A percentile compares a stretch with the other conserved stretches of the same genome.
These are phyloP conservation scores for Cliona cf. orientalis DNA, from an alignment of 37 sponge, comb jelly and placozoan species.

Conservation along the genomic window DNA sequence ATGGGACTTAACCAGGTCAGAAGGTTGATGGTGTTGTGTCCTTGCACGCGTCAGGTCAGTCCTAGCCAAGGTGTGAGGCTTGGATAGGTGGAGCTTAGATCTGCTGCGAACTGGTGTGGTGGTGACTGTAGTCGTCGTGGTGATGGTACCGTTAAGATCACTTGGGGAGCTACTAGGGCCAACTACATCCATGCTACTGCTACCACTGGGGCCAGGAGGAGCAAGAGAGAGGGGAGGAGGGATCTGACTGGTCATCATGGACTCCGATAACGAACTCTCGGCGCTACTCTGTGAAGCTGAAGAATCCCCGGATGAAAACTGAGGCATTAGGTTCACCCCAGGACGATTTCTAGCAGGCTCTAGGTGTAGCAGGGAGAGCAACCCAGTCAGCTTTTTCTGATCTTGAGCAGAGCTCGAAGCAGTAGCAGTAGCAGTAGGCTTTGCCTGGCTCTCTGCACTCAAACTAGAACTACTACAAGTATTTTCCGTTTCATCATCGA, in stretches of 20 bases:
- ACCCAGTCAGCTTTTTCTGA: conserved; percentile 19
- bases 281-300: background rate
- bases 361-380: conserved; percentile 43
- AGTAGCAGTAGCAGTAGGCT: too few relatives aligned
- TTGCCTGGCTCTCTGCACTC: too few relatives aligned
- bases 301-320: background rate
- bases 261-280: background rate
- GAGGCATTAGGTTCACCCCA: background rate
- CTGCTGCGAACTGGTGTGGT: conserved; percentile 1
- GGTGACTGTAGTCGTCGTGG: background rate
- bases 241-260: background rate
- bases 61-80: conserved; percentile 45
- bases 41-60: conserved; percentile 15
- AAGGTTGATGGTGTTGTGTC: background rate
- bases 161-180: background rate
- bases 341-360: too few relatives aligned
- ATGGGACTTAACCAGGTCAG: background rate
- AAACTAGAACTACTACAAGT: too few relatives aligned
- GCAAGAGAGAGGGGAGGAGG: background rate
- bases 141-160: too few relatives aligned
- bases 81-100: background rate
- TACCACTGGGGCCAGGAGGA: background rate
- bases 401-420: background rate
- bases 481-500: too few relatives aligned
- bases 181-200: too few relatives aligned